Evolutionary conservation across 2,797 vertebrate species (phyloP), one percentile per base, ranked within the genome.

Genomic region (Neosilurus mollespiculum): DNA sequence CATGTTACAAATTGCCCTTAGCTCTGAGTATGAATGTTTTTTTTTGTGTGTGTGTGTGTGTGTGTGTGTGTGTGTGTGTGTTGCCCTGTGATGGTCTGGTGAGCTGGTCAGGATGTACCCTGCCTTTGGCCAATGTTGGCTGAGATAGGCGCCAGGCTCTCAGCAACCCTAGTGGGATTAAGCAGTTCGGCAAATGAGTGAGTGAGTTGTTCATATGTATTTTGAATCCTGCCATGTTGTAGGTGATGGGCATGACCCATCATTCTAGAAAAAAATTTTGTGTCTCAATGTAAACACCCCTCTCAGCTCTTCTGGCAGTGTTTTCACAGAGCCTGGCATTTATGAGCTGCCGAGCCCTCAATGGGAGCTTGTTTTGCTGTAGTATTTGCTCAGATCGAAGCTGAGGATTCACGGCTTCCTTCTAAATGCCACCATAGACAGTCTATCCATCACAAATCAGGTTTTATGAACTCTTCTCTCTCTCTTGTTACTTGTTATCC

Each of bases 261-360:
- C 51, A 20, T 54, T 4, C 14, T 5, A 30, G 51, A 54, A 73
- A 54, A 51, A 26, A 54, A 18, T 24, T 1, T 10, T 30, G 10
- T 15, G 0, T 72, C 70, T 54, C 14, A 54, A 56, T 30, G 53
- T 53, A 30, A 34, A 56, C 72, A 26, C 26, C 14, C 1, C 4
- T 20, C 26, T 18, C 8, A 7, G 24, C 71, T 16, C 15, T n/a
- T 72, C 2, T 16, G n/a, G 43, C 49, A 51, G 70, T 24, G 8
- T 56, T 73, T 49, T 49, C 51, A 73, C 71, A 30, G 71, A 73
- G 71, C 15, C 26, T 75, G 72, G 26, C 72, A 26, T 75, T 75
- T 34, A 75, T 34, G 26, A 12, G 24, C 18, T 22, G 16, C 9
- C 30, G 34, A 6, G 11, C 26, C 24, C 53, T 58, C 16, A 11